Evolutionary conservation across 1,140 invertebrate species (phyloP).

Genomic region (Eumaeus atala): DNA sequence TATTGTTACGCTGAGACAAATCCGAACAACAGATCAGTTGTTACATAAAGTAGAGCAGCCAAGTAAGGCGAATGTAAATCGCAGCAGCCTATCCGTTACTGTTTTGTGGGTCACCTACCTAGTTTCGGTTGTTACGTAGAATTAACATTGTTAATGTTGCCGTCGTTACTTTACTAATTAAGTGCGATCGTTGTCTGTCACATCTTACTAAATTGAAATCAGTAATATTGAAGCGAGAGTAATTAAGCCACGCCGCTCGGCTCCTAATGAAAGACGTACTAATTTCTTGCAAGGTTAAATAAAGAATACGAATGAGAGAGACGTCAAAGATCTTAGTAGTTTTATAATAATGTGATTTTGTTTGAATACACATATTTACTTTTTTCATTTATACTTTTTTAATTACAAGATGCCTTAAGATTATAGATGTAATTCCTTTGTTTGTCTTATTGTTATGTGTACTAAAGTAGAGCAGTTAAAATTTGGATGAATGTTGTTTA

Average conservation of each 20-base stretch:
- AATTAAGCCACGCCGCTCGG: not conserved
- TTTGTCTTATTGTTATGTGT: too few relatives aligned
- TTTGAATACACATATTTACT: too few relatives aligned
- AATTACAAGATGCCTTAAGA: too few relatives aligned
- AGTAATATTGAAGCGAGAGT: conserved; percentile 7
- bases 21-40: not conserved
- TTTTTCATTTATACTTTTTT: too few relatives aligned
- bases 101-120: conserved; percentile 8
- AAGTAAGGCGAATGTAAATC: conserved; percentile 2
- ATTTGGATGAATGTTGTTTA: too few relatives aligned
- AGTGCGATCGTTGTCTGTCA: conserved; percentile 1
- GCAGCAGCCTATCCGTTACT: not conserved
- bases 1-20: too few relatives aligned
- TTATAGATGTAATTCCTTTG: too few relatives aligned
- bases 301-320: conserved; percentile 5
- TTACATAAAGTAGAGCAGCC: conserved; percentile 6
- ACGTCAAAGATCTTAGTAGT: not conserved
- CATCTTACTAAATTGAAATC: conserved; percentile 9
- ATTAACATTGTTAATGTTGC: conserved; percentile 8
- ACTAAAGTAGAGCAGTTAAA: too few relatives aligned
- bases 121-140: conserved; percentile 1
- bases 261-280: conserved; percentile 3
- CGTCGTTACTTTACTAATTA: conserved; percentile 4
- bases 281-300: conserved; percentile 6
- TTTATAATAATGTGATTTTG: too few relatives aligned